Evolutionary conservation across 2,888 invertebrate genomes (phyloP).

Genomic region (Leucozona laternaria): DNA sequence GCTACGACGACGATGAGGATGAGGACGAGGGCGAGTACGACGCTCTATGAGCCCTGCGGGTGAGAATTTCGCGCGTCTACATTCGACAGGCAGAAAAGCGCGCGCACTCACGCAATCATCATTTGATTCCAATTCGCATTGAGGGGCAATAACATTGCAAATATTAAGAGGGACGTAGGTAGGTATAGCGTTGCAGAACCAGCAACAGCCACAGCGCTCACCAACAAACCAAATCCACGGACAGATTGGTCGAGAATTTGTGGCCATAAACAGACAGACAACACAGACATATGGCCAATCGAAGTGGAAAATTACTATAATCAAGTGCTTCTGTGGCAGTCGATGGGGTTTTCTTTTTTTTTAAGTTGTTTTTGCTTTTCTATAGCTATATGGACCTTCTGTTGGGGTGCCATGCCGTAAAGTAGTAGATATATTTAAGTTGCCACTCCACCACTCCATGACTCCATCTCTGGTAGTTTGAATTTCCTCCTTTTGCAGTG

Average conservation of each 20-base stretch:
- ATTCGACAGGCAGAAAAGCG: conserved; percentile 72
- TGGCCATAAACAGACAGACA: conserved; percentile 68
- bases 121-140: conserved; percentile 63
- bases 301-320: conserved; percentile 75
- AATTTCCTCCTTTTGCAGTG: not conserved
- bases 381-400: not conserved
- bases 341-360: conserved; percentile 33
- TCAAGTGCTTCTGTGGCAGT: conserved; percentile 76
- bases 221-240: conserved; percentile 26
- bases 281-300: conserved; percentile 73
- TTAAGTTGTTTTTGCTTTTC: conserved; percentile 1
- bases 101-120: conserved; percentile 75
- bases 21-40: conserved; percentile 20
- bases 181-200: conserved; percentile 1
- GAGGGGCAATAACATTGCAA: not conserved
- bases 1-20: conserved; percentile 69
- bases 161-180: not conserved
- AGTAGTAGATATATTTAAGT: not conserved
- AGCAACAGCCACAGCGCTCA: conserved; percentile 21
- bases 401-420: conserved; percentile 2
- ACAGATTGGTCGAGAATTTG: conserved; percentile 74
- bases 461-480: conserved; percentile 2
- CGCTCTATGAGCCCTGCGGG: conserved; percentile 71
- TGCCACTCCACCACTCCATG: conserved; percentile 1
- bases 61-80: conserved; percentile 71